Base-by-base conservation (phyloP, 2,113 vertebrate genomes). In the Eublepharis macularius region DNA sequence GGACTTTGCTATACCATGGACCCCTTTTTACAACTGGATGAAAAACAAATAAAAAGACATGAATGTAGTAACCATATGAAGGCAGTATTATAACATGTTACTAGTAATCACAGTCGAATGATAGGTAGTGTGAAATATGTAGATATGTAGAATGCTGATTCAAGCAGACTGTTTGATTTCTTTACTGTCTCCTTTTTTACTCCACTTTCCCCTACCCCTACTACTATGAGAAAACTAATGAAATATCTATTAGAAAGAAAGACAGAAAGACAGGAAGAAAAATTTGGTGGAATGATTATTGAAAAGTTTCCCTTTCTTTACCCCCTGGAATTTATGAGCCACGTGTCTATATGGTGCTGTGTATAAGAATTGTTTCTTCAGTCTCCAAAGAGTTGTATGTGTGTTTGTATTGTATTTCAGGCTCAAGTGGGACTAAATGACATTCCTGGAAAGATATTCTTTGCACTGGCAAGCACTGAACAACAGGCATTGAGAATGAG, bases 401-500 rank as follows among this genome's bases (percentile, higher is more conserved):
- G 9, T 29, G 6, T 75, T 1, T 85, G 29, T 72, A n/a, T 65
- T 88, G n/a, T 70, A 6, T 83, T 92, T 90, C 36, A 90, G 24
- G 82, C 80, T 51, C 63, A 81, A 86, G 34, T 49, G 34, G 88
- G 12, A 34, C 17, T 86, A 90, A 92, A 88, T 89, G 69, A n/a
- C 70, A 69, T 91, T 91, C 68, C 89, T 82, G 86, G 82, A 91
- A 89, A 92, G 82, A 91, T 51, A 36, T 16, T 16, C 84, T 92
- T 93, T 92, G 87, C 94, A 91, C 66, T 92, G 87, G 72, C 19
- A 87, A 87, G 39, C 39, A 76, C 68, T 88, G 39, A 80, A 16
- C 93, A 94, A 92, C 11, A 92, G 88, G 74, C 84, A 84, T 32
- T 90, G 68, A 76, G 47, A 89, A 32, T 91, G 94, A 92, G 69